These are phyloP conservation scores for Micrasema longulum DNA, from an alignment of 1,140 invertebrate genomes.

Conservation along the genomic window DNA sequence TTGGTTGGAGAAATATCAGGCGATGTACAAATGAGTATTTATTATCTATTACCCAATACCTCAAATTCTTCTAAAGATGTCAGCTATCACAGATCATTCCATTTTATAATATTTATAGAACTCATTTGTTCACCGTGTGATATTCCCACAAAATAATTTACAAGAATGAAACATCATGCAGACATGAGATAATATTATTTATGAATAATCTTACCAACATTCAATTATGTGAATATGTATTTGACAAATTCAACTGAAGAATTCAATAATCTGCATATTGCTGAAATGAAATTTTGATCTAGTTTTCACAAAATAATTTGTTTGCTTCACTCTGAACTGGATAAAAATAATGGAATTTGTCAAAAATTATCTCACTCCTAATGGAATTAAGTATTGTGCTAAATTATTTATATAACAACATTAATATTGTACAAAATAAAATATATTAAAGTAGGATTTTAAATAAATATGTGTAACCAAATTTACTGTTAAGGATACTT, in stretches of 20 bases:
- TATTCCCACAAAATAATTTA: conserved; percentile 41
- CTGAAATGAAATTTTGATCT: conserved; percentile 15
- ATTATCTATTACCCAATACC: conserved; percentile 5
- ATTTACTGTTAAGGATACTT: conserved; percentile 26
- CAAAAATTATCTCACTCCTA: not conserved
- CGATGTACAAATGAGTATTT: conserved; percentile 39
- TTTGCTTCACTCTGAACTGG: not conserved
- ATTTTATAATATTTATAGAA: not conserved
- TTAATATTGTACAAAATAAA: conserved; percentile 51
- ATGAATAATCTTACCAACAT: conserved; percentile 35
- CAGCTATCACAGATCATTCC: conserved; percentile 42
- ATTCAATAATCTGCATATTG: conserved; percentile 32
- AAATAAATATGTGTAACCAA: conserved; percentile 46
- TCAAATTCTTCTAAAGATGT: conserved; percentile 11
- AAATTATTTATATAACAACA: conserved; percentile 40
- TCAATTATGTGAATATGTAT: conserved; percentile 26
- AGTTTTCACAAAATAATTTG: not conserved
- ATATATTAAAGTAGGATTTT: conserved; percentile 5
- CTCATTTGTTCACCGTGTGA: conserved; percentile 45
- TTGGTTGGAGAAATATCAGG: conserved; percentile 30
- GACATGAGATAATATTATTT: conserved; percentile 42
- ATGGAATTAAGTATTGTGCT: conserved; percentile 32
- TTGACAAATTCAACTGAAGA: conserved; percentile 32
- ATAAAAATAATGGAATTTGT: not conserved
- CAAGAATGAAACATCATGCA: conserved; percentile 41